Conservation (phyloP, 2,113 vertebrate species). For the Glareola pratincola region DNA sequence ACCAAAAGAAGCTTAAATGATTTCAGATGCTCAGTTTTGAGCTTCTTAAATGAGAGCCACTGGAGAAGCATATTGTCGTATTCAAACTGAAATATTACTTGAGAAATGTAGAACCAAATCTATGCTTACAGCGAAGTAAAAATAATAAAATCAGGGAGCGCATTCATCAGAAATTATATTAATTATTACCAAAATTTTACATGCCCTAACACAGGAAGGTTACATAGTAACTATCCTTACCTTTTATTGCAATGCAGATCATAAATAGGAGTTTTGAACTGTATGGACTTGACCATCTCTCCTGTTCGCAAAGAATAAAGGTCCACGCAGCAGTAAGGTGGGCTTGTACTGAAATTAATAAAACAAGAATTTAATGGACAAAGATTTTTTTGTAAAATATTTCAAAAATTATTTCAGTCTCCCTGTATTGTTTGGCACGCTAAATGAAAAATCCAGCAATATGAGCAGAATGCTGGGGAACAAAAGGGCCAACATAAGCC, state of each 20-base stretch:
- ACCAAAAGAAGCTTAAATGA: not conserved
- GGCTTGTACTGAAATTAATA: slow-evolving; percentile 82
- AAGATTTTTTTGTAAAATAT: not conserved
- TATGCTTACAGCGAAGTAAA: not conserved
- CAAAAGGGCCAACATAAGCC: not conserved
- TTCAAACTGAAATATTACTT: not conserved
- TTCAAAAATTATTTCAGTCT: not conserved
- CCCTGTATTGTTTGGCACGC: fast-evolving
- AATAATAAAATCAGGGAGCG: not conserved
- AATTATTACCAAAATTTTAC: not conserved
- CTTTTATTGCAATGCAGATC: slow-evolving; percentile 95
- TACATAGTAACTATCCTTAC: slow-evolving; percentile 58
- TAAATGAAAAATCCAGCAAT: not conserved
- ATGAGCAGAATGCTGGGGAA: not conserved
- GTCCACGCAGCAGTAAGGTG: slow-evolving; percentile 94
- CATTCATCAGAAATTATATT: not conserved
- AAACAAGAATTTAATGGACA: not conserved
- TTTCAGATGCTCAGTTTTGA: not conserved
- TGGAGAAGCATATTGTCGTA: not conserved
- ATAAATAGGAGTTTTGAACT: slow-evolving; percentile 98
- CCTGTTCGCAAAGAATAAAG: slow-evolving; percentile 92
- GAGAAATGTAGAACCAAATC: not conserved
- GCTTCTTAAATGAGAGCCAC: not conserved
- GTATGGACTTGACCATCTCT: slow-evolving; percentile 98
- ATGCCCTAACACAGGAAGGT: not conserved